Evolutionary conservation across 2,113 vertebrate genomes (phyloP).

Genomic region (Amia ocellicauda): DNA sequence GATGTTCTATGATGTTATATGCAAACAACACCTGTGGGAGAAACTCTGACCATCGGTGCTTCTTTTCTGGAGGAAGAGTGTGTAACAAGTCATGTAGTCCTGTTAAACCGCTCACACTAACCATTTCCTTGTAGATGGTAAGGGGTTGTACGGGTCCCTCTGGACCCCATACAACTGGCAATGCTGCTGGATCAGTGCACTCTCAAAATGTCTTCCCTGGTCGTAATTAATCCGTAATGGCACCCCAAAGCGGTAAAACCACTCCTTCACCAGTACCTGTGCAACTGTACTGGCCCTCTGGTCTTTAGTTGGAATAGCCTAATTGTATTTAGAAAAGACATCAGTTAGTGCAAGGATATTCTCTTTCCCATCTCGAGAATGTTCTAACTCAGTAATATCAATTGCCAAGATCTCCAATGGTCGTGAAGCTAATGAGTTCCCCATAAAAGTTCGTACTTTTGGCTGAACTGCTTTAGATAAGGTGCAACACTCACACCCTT

Average conservation of each 20-base stretch:
- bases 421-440: background rate
- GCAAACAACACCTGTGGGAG: background rate
- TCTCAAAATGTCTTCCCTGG: background rate
- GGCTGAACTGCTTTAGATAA: background rate
- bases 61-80: background rate
- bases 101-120: background rate
- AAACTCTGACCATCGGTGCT: background rate
- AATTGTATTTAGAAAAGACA: too few relatives aligned
- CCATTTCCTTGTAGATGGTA: constrained; percentile 2
- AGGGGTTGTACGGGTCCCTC: background rate
- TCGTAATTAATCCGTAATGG: background rate
- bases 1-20: background rate
- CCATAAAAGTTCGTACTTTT: background rate
- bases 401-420: constrained; percentile 15
- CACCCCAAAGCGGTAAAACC: background rate
- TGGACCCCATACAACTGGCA: background rate
- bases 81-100: constrained; percentile 1
- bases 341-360: constrained; percentile 1
- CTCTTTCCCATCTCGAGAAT: background rate
- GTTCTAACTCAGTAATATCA: constrained; percentile 7
- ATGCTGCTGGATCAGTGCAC: constrained; percentile 2
- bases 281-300: background rate
- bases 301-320: too few relatives aligned
- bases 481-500: background rate
- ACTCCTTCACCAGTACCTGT: background rate